Evolutionary conservation across 1,140 invertebrate genomes (phyloP), one percentile per base, ranked within the genome.

Genomic region (Sogatella furcifera): DNA sequence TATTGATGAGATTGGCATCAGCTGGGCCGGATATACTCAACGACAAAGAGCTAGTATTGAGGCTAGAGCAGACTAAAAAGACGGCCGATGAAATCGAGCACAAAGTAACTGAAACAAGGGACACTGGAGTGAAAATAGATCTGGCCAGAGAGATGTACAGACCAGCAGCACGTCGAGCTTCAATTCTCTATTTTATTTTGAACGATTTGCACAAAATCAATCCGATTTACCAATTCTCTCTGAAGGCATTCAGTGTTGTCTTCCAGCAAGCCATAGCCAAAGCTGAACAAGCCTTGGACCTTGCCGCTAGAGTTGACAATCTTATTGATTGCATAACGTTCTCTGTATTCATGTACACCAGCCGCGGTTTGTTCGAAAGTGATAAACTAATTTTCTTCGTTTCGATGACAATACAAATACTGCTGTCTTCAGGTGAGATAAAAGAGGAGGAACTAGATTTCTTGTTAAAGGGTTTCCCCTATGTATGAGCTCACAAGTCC

Each of bases 191-290:
- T 72, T 98, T 98, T 70, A 92, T 97, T 56, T 75, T 98, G 44
- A 96, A 93, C 69, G 94, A 97, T 67, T 73, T 98, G 22, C 81
- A 85, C 73, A 94, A 93, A 73, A 96, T 97, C 61, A 95, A 97
- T 74, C 90, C 89, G 52, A 92, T 97, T 66, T 98, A 98, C 73
- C 92, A 97, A 69, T 98, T 97, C 76, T 97, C 93, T 0, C 71
- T 98, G 31, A 96, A 97, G 77, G 91, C 94, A 0, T 97, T 95
- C 74, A 94, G 85, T 66, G 85, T 90, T 3, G 92, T 97, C 1
- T 97, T 97, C 74, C 86, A 88, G 66, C 90, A 91, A 68, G 91
- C 93, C 0, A 85, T 97, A 54, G 76, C 80, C 19, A 80, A 77
- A 62, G 84, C 92, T 0, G 79, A 82, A 41, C 71, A 77, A 4